These are phyloP conservation scores for Garrulus glandarius DNA, from an alignment of 2,797 vertebrate genomes.

Conservation along the genomic window DNA sequence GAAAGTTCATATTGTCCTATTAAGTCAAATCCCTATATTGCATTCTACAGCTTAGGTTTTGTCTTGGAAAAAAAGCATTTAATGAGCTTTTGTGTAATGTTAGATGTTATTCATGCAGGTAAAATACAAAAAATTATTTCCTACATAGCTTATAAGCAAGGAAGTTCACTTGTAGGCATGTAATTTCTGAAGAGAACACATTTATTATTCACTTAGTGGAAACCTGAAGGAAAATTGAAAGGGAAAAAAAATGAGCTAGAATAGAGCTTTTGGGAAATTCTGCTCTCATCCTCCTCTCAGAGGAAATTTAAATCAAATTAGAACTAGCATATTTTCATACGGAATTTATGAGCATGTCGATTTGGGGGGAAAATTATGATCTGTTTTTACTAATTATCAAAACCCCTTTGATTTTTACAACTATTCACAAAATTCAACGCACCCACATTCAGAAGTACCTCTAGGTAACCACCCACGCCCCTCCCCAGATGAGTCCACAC, in stretches of 20 bases:
- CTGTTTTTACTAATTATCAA: slow-evolving; percentile 20
- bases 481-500: neutral
- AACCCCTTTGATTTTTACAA: neutral
- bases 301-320: slow-evolving; percentile 48
- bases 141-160: neutral
- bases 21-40: slow-evolving; percentile 9
- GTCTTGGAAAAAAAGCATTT: neutral
- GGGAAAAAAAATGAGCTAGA: neutral
- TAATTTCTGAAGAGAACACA: slow-evolving; percentile 49
- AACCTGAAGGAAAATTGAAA: slow-evolving; percentile 33
- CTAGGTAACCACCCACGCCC: neutral
- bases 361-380: neutral
- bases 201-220: slow-evolving; percentile 50
- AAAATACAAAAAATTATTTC: slow-evolving; percentile 23
- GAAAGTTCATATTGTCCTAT: neutral
- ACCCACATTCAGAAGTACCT: neutral
- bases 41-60: slow-evolving; percentile 7
- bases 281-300: neutral
- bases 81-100: slow-evolving; percentile 27
- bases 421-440: neutral
- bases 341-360: neutral
- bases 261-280: neutral
- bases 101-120: slow-evolving; percentile 39
- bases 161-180: slow-evolving; percentile 33
- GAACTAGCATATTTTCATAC: neutral